These are phyloP conservation scores for Archivesica marissinica DNA, from an alignment of 1,140 invertebrate species.

Conservation along the genomic window DNA sequence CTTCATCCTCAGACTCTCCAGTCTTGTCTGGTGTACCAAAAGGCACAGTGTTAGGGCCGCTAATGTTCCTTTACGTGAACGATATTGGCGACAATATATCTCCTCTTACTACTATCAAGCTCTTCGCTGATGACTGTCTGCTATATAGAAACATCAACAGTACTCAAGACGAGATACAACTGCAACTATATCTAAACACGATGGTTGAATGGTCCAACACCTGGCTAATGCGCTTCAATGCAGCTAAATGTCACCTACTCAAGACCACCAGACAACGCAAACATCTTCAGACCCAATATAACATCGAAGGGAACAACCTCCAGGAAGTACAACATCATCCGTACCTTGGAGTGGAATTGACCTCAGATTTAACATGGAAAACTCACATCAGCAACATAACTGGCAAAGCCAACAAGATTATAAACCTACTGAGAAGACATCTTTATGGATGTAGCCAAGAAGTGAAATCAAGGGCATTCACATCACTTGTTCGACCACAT, in stretches of 20 bases:
- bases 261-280: neutral
- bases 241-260: neutral
- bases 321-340: neutral
- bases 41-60: slow-evolving; percentile 43
- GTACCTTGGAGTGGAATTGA: slow-evolving; percentile 1
- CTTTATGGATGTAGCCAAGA: slow-evolving; percentile 3
- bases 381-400: slow-evolving; percentile 14
- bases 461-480: neutral
- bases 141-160: neutral
- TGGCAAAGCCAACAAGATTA: too few species aligned
- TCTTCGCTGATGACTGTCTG: neutral
- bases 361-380: slow-evolving; percentile 17
- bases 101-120: neutral
- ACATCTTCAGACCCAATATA: neutral
- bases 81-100: neutral
- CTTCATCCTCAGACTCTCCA: neutral
- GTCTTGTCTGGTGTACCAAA: slow-evolving; percentile 45
- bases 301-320: neutral
- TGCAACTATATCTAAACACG: neutral
- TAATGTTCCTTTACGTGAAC: slow-evolving; percentile 2
- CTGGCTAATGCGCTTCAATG: slow-evolving; percentile 1
- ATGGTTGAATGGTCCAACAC: neutral
- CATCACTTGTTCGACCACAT: slow-evolving; percentile 2
- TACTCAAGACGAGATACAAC: neutral
- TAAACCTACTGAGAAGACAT: too few species aligned